Base-by-base conservation (phyloP, 2,888 invertebrate species). In the Eulithis prunata region DNA sequence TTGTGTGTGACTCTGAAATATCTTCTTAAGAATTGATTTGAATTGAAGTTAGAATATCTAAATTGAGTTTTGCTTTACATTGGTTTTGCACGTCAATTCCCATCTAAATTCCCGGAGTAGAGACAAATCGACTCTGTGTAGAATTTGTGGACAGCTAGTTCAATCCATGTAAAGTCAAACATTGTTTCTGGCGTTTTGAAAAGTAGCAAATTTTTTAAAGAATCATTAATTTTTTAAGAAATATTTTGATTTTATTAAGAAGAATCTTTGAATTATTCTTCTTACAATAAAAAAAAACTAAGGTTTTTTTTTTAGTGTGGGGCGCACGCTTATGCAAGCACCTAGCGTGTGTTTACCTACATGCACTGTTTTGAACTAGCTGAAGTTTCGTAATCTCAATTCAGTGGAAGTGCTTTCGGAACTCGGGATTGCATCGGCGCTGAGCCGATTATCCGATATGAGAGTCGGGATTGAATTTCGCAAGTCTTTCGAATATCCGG, bases 381-480 rank as follows among this genome's bases (percentile, higher is more conserved):
- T 71, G 67, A 64, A 71, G 59, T 36, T 47, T 21, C 38, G 13
- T 57, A 38, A 54, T 55, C 46, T 46, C 38, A n/a, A 49, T 64
- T 64, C 64, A 66, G 69, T 61, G 60, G 66, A 68, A 71, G 70
- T 72, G 75, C 73, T 66, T 74, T 71, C 77, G 78, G 78, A 83
- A 72, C 66, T 74, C 70, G 78, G 80, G 78, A 83, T 83, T 82
- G 86, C 85, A 84, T 80, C 78, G 80, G 75, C 75, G 75, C 71
- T 65, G 81, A 87, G 83, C 84, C 86, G 88, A 88, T 89, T 86
- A 89, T 85, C 80, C 83, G 82, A 85, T 85, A 87, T 86, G 86
- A 83, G 86, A 85, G 82, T 82, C 77, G 80, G 79, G 88, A 89
- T 89, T 87, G 80, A 86, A 89, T 89, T 85, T 82, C 71, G 73